Base-by-base conservation (phyloP, 2,797 vertebrate genomes). In the Rhinichthys osculus region DNA sequence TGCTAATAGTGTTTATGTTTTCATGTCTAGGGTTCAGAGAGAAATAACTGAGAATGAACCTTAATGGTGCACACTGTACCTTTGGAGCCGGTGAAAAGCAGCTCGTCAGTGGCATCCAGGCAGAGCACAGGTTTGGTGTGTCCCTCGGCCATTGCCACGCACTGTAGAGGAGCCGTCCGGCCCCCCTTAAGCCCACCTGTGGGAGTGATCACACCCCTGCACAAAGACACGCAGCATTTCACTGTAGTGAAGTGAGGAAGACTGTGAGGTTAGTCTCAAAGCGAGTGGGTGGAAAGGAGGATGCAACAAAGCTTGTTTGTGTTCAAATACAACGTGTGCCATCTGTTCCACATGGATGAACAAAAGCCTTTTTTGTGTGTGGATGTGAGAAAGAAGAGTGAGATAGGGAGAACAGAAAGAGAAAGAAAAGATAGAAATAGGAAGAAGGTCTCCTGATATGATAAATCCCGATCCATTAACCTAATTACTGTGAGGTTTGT, bases 51-150 rank as follows among this genome's bases (percentile, higher is more conserved):
- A 66, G 64, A 30, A 66, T 33, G 64, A 7, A 33, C 64, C 16
- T 66, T 42, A 42, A 27, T 27, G 33, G 23, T 78, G 82, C 54
- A 13, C 35, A 27, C 21, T 17, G 42, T 92, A 99, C 98, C 98
- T 97, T 99, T 99, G 82, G 98, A 99, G 5, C 98, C 98, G 0
- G 97, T 97, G 90, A 99, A 99, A 8, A 99, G 95, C 90, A 99
- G 94, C 91, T 99, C 98, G 0, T 99, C 97, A 0, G 98, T 99
- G 87, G 98, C 97, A 14, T 99, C 98, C 91, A 99, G 95, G 91
- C 98, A 99, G 86, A 99, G 96, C 57, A 99, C 96, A 0, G 98
- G 97, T 91, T 99, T 99, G 35, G 97, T 97, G 92, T 99, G 98
- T 86, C 98, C 98, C 92, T 99, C 98, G 0, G 98, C 98, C 91